Evolutionary conservation across 2,888 invertebrate species (phyloP).

Genomic region (Tipula unca): DNA sequence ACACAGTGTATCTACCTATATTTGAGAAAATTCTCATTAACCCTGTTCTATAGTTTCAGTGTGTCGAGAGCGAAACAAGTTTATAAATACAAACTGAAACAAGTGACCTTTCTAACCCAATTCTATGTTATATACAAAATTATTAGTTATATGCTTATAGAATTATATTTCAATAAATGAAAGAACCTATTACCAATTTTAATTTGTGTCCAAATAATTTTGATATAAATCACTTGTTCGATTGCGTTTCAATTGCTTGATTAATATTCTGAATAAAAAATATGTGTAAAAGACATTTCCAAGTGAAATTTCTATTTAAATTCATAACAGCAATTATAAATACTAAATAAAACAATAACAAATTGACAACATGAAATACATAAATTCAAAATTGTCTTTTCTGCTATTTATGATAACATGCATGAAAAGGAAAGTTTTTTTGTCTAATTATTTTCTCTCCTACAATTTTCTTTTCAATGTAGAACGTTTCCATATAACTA

Average conservation of each 20-base stretch:
- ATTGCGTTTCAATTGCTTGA: not conserved
- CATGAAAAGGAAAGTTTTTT: not conserved
- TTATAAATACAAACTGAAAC: not conserved
- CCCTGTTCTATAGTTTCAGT: no score
- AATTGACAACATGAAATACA: not conserved
- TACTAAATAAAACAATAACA: not conserved
- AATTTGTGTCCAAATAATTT: not conserved
- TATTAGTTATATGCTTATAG: not conserved
- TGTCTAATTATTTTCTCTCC: not conserved
- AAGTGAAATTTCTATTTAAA: slow-evolving; percentile 8
- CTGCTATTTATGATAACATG: not conserved
- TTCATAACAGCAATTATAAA: not conserved
- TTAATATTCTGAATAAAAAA: not conserved
- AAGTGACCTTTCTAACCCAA: not conserved
- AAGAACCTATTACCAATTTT: not conserved
- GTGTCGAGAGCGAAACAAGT: not conserved
- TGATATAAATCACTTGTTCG: not conserved
- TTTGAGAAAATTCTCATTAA: no score
- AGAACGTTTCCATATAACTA: not conserved
- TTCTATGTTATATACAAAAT: not conserved
- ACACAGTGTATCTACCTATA: no score
- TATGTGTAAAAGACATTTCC: not conserved
- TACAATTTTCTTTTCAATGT: slow-evolving; percentile 3
- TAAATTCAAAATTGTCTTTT: not conserved
- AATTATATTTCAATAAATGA: not conserved